Evolutionary conservation across 2,888 invertebrate species (phyloP), one percentile per base, ranked within the genome.

Genomic region (Rhodophaea formosa): DNA sequence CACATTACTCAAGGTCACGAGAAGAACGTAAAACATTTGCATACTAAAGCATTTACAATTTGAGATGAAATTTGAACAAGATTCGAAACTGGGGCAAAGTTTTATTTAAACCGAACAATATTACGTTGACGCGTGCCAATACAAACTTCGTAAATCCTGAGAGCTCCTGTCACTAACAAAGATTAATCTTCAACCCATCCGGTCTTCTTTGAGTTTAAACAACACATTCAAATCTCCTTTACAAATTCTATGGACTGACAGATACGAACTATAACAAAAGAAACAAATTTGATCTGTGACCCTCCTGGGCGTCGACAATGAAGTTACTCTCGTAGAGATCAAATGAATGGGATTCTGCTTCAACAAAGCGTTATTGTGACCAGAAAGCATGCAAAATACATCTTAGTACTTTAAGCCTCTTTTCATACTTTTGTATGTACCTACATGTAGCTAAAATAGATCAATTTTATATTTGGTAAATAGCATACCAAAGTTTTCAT

Each of bases 211-310:
- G 54, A 30, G 39, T 61, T 58, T 64, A 64, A 69, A 62, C 61
- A 60, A 62, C 59, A 62, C 62, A 61, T 66, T 66, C 66, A 67
- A 71, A 70, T 63, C 62, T 59, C 66, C 63, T 68, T 69, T 62
- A 72, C 69, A 74, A 74, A 67, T 64, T 67, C 67, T 66, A 64
- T 17, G 63, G 66, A 63, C 61, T 66, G 67, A 69, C 72, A 70
- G 67, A 70, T 66, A 73, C 75, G 65, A 73, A 67, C 59, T 62
- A 61, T 62, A 64, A 64, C 67, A 75, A 74, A 74, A 70, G 65
- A 64, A 74, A 62, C 65, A 69, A 69, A 72, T 74, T 68, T 67
- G 69, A 74, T 72, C 68, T 71, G 61, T 71, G 68, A 62, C 60
- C 66, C 62, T 64, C 16, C 30, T 45, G 32, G 16, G 12, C 64